A percentile compares a stretch with the other conserved stretches of the same genome.
Evolutionary conservation across 1,140 invertebrate species (phyloP).

Genomic region (Arctopsyche grandis): DNA sequence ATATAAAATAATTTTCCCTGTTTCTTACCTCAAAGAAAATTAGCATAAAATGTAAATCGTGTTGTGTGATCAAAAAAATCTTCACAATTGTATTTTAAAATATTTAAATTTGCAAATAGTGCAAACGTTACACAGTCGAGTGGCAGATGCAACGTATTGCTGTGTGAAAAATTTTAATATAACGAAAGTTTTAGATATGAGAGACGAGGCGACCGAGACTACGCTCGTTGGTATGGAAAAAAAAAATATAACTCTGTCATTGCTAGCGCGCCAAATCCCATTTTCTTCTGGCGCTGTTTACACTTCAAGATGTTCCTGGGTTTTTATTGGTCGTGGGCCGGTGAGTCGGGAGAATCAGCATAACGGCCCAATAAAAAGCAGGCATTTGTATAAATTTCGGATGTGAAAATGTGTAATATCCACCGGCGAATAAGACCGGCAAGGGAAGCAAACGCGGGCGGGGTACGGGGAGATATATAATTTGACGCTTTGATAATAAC

Average conservation of each 20-base stretch:
- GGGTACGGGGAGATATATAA: neutral
- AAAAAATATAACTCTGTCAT: conserved; percentile 35
- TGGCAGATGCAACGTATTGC: conserved; percentile 2
- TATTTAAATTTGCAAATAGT: neutral
- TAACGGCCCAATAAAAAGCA: conserved; percentile 40
- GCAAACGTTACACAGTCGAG: neutral
- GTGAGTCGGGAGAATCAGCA: conserved; percentile 33
- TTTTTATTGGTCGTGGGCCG: conserved; percentile 35
- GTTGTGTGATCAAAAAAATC: too few species aligned
- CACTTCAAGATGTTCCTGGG: conserved; percentile 37
- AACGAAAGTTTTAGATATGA: conserved; percentile 4
- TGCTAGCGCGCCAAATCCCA: conserved; percentile 28
- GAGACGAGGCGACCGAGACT: neutral
- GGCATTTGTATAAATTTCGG: conserved; percentile 43
- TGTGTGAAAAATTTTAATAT: conserved; percentile 11
- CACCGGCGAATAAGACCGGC: neutral
- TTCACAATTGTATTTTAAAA: neutral
- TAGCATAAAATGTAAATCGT: too few species aligned
- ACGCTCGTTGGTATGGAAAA: neutral
- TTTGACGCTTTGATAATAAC: conserved; percentile 34
- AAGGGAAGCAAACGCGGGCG: neutral
- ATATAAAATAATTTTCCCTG: too few species aligned
- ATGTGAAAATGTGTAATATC: conserved; percentile 38
- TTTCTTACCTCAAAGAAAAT: too few species aligned
- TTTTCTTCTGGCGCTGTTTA: conserved; percentile 22